Evolutionary conservation across 2,113 vertebrate genomes (phyloP).

Genomic region (Capreolus pygargus): DNA sequence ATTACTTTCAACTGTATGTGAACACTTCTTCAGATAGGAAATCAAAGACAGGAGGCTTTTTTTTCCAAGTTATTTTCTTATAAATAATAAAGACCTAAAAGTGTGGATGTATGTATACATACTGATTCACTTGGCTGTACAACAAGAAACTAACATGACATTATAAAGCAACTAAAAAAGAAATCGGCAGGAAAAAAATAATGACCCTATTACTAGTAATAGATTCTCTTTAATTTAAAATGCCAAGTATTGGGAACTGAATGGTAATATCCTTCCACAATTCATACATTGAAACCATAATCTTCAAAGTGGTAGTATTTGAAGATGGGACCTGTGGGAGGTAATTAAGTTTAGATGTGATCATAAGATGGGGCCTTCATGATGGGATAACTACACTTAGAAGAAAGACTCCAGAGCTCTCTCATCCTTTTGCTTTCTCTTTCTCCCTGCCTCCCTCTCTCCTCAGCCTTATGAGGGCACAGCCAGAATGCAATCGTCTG

Average conservation of each 20-base stretch:
- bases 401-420: neutral
- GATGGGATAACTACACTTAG: neutral
- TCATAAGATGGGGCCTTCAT: neutral
- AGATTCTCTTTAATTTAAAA: neutral
- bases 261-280: neutral
- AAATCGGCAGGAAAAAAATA: neutral
- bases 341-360: neutral
- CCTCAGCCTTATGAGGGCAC: neutral
- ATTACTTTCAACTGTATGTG: neutral
- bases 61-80: neutral
- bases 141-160: neutral
- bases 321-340: neutral
- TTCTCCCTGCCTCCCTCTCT: neutral
- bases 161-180: neutral
- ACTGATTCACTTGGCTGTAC: neutral
- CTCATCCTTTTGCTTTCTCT: neutral
- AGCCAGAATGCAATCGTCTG: neutral
- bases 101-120: neutral
- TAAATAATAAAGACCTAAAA: neutral
- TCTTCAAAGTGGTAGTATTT: neutral
- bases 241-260: neutral
- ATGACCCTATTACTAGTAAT: neutral
- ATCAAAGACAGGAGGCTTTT: neutral
- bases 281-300: neutral
- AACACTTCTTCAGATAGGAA: neutral